Evolutionary conservation across 2,113 vertebrate species (phyloP), one percentile per base, ranked within the genome.

Genomic region (Eurypyga helias): DNA sequence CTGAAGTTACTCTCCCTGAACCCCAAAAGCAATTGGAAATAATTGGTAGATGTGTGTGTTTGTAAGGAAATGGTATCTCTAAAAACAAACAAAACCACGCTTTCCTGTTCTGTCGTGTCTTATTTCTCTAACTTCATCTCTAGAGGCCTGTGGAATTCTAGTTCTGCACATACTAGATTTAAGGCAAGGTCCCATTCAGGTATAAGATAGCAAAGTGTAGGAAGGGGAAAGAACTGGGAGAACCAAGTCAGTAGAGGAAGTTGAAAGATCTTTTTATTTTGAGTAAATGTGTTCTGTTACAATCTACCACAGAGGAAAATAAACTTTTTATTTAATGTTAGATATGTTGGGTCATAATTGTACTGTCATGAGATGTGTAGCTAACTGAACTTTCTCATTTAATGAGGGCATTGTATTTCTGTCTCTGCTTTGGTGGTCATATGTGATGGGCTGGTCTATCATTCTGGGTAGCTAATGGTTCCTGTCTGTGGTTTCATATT

Each of bases 31-130:
- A 75, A 81, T 81, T 88, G 46, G 83, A 66, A 95, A 94, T 20
- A 83, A 75, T 77, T 92, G 38, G 23, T 90, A 92, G 64, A 45
- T 78, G n/a, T 83, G 21, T 54, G 34, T 8, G 1, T 41, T 9
- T 41, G 41, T 41, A 48, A 91, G 89, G 93, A 95, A 96, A 48
- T 87, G 61, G n/a, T 75, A 55, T 82, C 18, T 87, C 17, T 81
- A 6, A 94, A 95, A 94, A 48, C 71, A 95, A 96, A 83, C 60
- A 87, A 93, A 75, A 65, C 90, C 80, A 83, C 76, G 67, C 72
- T 91, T 92, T 95, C 93, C 93, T 96, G 80, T 92, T 91, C 80
- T 78, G 4, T 57, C 41, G 62, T 73, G 29, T 92, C 64, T 81
- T 89, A 78, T 91, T 95, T 95, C 80, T 55, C 43, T 64, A 66